Evolutionary conservation across 2,888 invertebrate genomes (phyloP).

Genomic region (Isoperla grammatica): DNA sequence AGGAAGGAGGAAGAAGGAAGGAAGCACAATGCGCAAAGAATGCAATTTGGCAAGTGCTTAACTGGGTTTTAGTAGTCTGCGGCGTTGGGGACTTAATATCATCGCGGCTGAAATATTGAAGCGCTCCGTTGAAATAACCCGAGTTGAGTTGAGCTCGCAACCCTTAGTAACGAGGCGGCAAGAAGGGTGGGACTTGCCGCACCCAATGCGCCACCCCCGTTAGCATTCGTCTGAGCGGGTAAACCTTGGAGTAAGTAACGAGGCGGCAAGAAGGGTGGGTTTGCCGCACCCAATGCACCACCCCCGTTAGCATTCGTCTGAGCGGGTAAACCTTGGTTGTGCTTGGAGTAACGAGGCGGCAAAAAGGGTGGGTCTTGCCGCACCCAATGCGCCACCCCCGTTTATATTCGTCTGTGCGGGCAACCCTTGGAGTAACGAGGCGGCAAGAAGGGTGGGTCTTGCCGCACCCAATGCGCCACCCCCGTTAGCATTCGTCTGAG

Average conservation of each 20-base stretch:
- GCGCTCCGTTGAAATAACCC: slow-evolving; percentile 22
- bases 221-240: slow-evolving; percentile 23
- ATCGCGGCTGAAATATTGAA: slow-evolving; percentile 26
- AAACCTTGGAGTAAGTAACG: no score
- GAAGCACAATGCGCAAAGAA: slow-evolving; percentile 21
- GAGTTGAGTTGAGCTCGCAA: not conserved
- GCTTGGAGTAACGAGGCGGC: slow-evolving; percentile 21
- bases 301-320: slow-evolving; percentile 26
- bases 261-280: slow-evolving; percentile 8
- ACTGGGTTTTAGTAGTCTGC: slow-evolving; percentile 24
- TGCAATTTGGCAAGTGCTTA: slow-evolving; percentile 29
- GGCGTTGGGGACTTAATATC: slow-evolving; percentile 23
- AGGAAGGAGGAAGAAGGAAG: no score
- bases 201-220: slow-evolving; percentile 24
- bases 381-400: slow-evolving; percentile 24
- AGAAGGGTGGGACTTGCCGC: slow-evolving; percentile 10
- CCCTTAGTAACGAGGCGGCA: slow-evolving; percentile 17
- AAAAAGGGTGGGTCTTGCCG: slow-evolving; percentile 6
- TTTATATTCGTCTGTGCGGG: slow-evolving; percentile 20
- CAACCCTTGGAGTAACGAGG: slow-evolving; percentile 14
- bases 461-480: slow-evolving; percentile 24
- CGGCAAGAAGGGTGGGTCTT: slow-evolving; percentile 1
- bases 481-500: slow-evolving; percentile 23
- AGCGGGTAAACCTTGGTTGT: no score
- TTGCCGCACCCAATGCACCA: slow-evolving; percentile 22